These are phyloP conservation scores for Cryptotis parvus DNA, from an alignment of 2,113 vertebrate genomes.

Conservation along the genomic window DNA sequence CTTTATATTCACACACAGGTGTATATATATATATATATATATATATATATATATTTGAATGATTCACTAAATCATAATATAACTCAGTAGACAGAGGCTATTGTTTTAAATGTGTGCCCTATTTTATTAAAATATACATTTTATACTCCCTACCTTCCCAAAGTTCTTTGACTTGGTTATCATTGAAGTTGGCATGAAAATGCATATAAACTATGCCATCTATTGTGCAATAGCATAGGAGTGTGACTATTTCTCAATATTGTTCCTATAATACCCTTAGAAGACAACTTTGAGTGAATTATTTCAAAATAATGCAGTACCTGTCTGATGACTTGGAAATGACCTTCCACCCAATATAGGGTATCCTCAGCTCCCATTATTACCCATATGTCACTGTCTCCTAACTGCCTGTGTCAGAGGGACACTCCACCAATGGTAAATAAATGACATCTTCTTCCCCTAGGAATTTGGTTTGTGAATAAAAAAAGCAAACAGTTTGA, in stretches of 20 bases:
- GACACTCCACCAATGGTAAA: not conserved
- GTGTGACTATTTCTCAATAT: not conserved
- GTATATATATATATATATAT: not conserved
- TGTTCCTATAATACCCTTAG: not conserved
- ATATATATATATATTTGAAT: constrained; percentile 11
- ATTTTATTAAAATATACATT: constrained; percentile 16
- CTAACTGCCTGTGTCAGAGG: not conserved
- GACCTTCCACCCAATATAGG: not conserved
- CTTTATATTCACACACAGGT: not conserved
- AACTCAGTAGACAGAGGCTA: not conserved
- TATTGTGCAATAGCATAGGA: not conserved
- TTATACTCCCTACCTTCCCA: not conserved
- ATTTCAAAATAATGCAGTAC: not conserved
- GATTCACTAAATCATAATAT: not conserved
- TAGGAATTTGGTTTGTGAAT: not conserved
- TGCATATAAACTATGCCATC: not conserved
- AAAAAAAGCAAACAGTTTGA: not conserved
- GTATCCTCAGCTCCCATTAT: not conserved
- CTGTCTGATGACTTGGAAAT: not conserved
- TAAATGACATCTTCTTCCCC: not conserved
- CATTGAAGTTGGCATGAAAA: not conserved
- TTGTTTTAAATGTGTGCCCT: not conserved
- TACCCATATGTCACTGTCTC: not conserved
- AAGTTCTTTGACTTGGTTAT: not conserved
- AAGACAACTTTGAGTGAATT: not conserved